Percentiles rank a stretch among this genome's conserved stretches.
Evolutionary conservation across 2,888 invertebrate genomes (phyloP).

Genomic region (Argyra leucocephala): DNA sequence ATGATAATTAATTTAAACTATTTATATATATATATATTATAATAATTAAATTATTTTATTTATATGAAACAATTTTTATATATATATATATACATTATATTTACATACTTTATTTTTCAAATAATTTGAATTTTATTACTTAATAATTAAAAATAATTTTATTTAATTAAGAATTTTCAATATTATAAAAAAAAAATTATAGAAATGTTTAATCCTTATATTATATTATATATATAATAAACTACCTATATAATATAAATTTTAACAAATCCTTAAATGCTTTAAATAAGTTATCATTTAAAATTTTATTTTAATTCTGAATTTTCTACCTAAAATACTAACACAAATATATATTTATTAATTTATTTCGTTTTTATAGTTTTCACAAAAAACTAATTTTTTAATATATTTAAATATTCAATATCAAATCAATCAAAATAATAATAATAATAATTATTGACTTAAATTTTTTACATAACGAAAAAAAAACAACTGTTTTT

Average conservation of each 20-base stretch:
- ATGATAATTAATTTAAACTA: background rate
- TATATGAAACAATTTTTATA: background rate
- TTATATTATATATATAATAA: too few relatives aligned
- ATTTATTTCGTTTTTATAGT: background rate
- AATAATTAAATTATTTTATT: background rate
- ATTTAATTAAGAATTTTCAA: too few relatives aligned
- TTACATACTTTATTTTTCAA: background rate
- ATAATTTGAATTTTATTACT: background rate
- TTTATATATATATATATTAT: background rate
- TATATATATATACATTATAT: too few relatives aligned
- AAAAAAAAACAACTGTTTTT: background rate
- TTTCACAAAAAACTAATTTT: background rate
- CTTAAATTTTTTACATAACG: too few relatives aligned
- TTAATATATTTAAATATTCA: too few relatives aligned
- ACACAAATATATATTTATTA: background rate
- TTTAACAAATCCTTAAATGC: too few relatives aligned
- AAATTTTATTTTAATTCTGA: background rate
- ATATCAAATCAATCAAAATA: too few relatives aligned
- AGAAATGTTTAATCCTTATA: too few relatives aligned
- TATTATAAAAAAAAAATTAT: too few relatives aligned
- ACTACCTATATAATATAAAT: too few relatives aligned
- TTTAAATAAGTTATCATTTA: slow-evolving; percentile 1
- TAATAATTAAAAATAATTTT: too few relatives aligned
- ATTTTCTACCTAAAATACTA: background rate
- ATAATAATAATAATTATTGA: too few relatives aligned